Evolutionary conservation across 2,888 invertebrate genomes (phyloP).

Genomic region (Noctua comes): DNA sequence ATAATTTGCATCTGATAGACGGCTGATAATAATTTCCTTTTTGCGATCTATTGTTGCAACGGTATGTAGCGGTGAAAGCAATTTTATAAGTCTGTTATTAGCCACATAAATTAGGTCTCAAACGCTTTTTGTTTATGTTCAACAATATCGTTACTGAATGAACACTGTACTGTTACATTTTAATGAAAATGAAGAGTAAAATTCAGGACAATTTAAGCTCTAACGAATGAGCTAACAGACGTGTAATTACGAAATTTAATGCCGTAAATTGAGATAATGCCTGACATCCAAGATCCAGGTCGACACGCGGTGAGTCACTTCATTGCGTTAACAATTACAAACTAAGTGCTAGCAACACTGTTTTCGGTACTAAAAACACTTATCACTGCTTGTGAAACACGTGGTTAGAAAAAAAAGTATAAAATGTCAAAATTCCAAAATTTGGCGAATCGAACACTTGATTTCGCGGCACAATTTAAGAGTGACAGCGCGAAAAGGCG

Average conservation of each 20-base stretch:
- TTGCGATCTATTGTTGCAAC: constrained; percentile 77
- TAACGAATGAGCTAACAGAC: constrained; percentile 51
- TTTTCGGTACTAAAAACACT: constrained; percentile 71
- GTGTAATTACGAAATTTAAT: constrained; percentile 79
- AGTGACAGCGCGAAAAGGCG: constrained; percentile 58
- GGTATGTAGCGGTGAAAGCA: constrained; percentile 78
- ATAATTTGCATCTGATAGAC: constrained; percentile 88
- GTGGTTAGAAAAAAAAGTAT: constrained; percentile 56
- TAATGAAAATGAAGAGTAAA: constrained; percentile 47
- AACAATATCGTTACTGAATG: constrained; percentile 28
- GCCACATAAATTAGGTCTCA: constrained; percentile 43
- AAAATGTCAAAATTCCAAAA: constrained; percentile 44
- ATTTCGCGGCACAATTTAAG: constrained; percentile 62
- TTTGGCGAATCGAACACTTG: constrained; percentile 65
- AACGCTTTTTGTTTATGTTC: constrained; percentile 58
- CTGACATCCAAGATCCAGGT: constrained; percentile 75
- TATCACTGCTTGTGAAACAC: constrained; percentile 66
- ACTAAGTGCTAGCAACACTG: constrained; percentile 70
- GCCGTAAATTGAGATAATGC: constrained; percentile 81
- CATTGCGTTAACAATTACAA: constrained; percentile 74
- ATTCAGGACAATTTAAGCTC: constrained; percentile 59
- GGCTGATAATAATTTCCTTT: constrained; percentile 85
- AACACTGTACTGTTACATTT: constrained; percentile 47
- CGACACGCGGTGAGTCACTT: constrained; percentile 79
- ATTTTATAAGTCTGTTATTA: constrained; percentile 54